Percentiles rank a stretch among this genome's conserved stretches.
Conservation (phyloP, 2,797 vertebrate species). For the Acropternis orthonyx region DNA sequence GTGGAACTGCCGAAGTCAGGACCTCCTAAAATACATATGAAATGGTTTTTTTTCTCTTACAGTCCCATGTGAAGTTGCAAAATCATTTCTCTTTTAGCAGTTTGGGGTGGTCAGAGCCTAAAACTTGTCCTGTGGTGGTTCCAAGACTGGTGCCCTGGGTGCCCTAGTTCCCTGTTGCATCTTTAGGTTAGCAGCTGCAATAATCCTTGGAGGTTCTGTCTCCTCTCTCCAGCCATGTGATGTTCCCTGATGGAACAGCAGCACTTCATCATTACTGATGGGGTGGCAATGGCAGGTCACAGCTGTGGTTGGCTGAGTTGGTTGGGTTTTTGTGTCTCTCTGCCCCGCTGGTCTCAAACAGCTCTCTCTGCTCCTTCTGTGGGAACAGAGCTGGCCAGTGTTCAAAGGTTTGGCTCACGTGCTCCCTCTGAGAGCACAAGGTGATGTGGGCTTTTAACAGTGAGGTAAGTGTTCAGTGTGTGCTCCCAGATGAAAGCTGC, state of each 20-base stretch:
- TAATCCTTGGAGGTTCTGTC: not conserved
- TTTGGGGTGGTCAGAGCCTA: not conserved
- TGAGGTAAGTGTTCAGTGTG: not conserved
- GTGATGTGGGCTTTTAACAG: not conserved
- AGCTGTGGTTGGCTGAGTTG: not conserved
- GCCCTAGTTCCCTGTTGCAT: not conserved
- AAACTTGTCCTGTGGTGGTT: not conserved
- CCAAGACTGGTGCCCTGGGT: not conserved
- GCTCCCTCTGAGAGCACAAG: not conserved
- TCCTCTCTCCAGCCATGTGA: not conserved
- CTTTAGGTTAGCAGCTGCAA: not conserved
- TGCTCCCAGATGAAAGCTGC: not conserved
- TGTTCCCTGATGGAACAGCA: not conserved
- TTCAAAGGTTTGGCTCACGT: not conserved
- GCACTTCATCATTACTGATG: rapidly evolving
- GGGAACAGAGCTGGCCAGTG: not conserved
- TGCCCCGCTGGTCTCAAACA: not conserved
- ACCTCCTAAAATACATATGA: not conserved
- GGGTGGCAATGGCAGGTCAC: not conserved
- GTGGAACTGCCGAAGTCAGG: not conserved
- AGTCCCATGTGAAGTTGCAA: rapidly evolving
- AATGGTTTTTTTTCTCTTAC: not conserved
- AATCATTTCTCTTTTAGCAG: not conserved
- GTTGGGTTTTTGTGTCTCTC: not conserved
- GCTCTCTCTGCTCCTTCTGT: not conserved